phyloP scores from a whole-genome alignment of 2,113 vertebrate species.

The Larimichthys crocea region DNA sequence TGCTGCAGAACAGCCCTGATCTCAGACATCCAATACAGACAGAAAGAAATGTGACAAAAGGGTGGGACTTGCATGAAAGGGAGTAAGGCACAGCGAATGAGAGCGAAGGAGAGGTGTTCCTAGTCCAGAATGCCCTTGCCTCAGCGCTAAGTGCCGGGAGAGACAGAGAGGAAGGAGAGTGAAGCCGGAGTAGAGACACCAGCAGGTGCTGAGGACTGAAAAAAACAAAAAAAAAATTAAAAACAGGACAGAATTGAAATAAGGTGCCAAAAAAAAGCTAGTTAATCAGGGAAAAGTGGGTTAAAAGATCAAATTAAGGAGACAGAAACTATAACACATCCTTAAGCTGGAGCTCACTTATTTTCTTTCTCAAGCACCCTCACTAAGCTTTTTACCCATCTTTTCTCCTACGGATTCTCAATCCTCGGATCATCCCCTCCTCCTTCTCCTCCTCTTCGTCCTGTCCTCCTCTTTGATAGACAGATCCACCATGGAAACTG shows the following conservation, averaged over 20 bases:
- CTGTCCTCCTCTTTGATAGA: conserved; percentile 50
- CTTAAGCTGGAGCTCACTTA: conserved; percentile 38
- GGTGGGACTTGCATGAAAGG: conserved; percentile 63
- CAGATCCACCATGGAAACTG: conserved; percentile 86
- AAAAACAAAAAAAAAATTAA: background rate
- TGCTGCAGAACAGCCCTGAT: conserved; percentile 70
- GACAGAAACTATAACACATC: conserved; percentile 4
- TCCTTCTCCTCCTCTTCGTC: conserved; percentile 25
- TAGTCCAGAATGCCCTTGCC: conserved; percentile 73
- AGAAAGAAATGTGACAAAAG: conserved; percentile 49
- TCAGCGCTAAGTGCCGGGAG: conserved; percentile 60
- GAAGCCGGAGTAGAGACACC: conserved; percentile 43
- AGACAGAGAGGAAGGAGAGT: conserved; percentile 59
- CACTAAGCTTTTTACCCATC: conserved; percentile 30
- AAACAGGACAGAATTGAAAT: background rate
- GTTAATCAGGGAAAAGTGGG: conserved; percentile 40
- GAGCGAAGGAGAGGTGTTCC: conserved; percentile 71
- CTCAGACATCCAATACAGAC: conserved; percentile 64
- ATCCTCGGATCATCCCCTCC: conserved; percentile 19
- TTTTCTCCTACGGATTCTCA: conserved; percentile 46
- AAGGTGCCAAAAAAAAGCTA: background rate
- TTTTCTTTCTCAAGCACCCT: conserved; percentile 22
- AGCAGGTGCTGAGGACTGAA: conserved; percentile 63
- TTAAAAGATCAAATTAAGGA: conserved; percentile 19
- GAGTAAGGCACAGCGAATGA: conserved; percentile 62